phyloP scores from a whole-genome alignment of 2,113 vertebrate genomes.

The Grantiella picta region DNA sequence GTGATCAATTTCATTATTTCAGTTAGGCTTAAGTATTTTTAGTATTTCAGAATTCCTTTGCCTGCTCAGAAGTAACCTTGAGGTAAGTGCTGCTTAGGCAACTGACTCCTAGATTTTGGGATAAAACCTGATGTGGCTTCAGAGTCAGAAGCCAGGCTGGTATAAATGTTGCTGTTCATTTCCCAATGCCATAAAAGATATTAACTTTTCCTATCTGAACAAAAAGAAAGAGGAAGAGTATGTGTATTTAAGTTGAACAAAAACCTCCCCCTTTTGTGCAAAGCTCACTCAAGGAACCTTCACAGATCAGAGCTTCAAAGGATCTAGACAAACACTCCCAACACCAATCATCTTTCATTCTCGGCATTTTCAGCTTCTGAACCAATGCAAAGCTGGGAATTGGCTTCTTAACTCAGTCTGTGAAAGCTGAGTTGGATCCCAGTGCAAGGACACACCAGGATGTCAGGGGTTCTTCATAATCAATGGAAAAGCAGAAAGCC shows the following conservation, averaged over 20 bases:
- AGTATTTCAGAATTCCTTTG: background rate
- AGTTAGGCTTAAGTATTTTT: background rate
- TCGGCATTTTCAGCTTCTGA: background rate
- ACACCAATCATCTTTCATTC: background rate
- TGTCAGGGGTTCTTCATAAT: background rate
- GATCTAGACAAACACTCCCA: background rate
- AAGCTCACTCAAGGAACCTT: background rate
- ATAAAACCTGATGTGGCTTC: background rate
- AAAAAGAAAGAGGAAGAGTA: background rate
- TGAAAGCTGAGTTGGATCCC: background rate
- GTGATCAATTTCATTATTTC: background rate
- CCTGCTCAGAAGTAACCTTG: background rate
- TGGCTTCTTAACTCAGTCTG: background rate
- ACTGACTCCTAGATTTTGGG: background rate
- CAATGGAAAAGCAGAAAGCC: background rate
- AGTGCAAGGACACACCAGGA: background rate
- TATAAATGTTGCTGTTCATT: background rate
- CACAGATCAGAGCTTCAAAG: background rate
- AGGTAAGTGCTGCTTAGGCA: background rate
- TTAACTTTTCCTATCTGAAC: background rate
- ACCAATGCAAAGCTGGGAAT: accelerated
- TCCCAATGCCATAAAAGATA: background rate
- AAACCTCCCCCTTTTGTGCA: background rate
- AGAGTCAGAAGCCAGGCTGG: background rate
- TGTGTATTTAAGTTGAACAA: background rate